Percentiles rank a stretch among this genome's conserved stretches.
Conservation (phyloP, 2,113 vertebrate genomes). For the Notothenia rossii region DNA sequence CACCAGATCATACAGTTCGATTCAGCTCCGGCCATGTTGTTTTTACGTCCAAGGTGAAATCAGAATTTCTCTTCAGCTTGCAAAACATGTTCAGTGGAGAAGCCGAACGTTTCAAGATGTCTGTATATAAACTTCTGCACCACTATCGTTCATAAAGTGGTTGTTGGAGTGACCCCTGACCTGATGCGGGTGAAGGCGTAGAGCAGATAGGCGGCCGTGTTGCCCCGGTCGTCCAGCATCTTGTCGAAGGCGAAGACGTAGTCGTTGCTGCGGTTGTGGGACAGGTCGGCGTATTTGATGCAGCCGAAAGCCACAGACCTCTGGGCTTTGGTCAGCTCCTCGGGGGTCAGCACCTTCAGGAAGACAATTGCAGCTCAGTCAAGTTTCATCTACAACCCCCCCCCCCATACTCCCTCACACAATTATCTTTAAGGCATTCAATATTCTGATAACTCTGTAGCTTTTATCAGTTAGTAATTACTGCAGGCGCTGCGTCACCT, state of each 20-base stretch:
- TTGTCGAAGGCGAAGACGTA: slow-evolving; percentile 99
- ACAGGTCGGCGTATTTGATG: slow-evolving; percentile 97
- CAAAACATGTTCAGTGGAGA: not conserved
- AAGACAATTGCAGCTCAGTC: not conserved
- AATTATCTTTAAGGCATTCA: slow-evolving; percentile 8
- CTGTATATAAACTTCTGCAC: too few species aligned
- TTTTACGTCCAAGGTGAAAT: not conserved
- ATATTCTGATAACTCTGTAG: slow-evolving; percentile 24
- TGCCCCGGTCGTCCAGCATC: slow-evolving; percentile 98
- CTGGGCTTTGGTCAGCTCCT: slow-evolving; percentile 92
- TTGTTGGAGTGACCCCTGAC: slow-evolving; percentile 62
- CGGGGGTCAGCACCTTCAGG: slow-evolving; percentile 85
- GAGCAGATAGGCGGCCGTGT: slow-evolving; percentile 95
- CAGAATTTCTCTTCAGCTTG: not conserved
- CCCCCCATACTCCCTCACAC: not conserved
- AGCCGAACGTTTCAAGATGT: not conserved
- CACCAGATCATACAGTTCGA: too few species aligned
- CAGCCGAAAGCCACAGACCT: slow-evolving; percentile 93
- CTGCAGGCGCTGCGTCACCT: slow-evolving; percentile 22
- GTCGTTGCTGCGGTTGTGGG: slow-evolving; percentile 96
- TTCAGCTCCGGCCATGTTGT: too few species aligned
- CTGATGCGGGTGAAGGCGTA: slow-evolving; percentile 98
- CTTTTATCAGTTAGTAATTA: slow-evolving; percentile 45
- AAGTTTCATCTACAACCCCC: not conserved
- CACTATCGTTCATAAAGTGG: not conserved